Base-by-base conservation (phyloP, 2,888 invertebrate genomes). In the Mystacides longicornis region DNA sequence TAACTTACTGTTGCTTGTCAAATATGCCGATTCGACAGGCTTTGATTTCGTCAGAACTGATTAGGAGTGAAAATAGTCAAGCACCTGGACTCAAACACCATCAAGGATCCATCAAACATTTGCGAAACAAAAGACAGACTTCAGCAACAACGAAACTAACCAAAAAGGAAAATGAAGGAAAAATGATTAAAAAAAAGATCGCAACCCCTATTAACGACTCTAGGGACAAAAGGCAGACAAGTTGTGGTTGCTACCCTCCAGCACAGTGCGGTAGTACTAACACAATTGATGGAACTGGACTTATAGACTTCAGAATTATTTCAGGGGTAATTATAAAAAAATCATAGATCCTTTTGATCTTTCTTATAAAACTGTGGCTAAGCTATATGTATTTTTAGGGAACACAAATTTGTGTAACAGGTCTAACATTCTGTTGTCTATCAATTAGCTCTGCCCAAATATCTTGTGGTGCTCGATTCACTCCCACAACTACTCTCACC, bases 291-390 rank as follows among this genome's bases (percentile, higher is more conserved):
- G 82, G 81, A 21, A 76, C 75, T 56, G 82, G 82, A 18, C 68
- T 79, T 67, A 77, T 83, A 49, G 83, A 83, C 63, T 71, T 82
- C 61, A 75, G 83, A 59, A 83, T 83, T 49, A 82, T 83, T 0
- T 78, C 76, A 56, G 80, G 74, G 61, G 82, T 82, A 71, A 75
- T 3, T 27, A 5, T 27, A 27, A n/a, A n/a, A n/a, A n/a, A n/a
- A n/a, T n/a, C n/a, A n/a, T n/a, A n/a, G n/a, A n/a, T n/a, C n/a
- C n/a, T n/a, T 5, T 7, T 27, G 11, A 7, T 27, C 27, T 27
- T 27, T 27, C 27, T 7, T 27, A 27, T 27, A 27, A 27, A 27
- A 27, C 11, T 27, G 11, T 27, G 5, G 5, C 27, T 27, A 27
- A 27, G 7, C 11, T 5, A 37, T 37, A 7, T 37, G 3, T 37